A percentile compares a stretch with the other conserved stretches of the same genome.
Conservation (phyloP, 2,113 vertebrate genomes). For the Lanius ludovicianus region DNA sequence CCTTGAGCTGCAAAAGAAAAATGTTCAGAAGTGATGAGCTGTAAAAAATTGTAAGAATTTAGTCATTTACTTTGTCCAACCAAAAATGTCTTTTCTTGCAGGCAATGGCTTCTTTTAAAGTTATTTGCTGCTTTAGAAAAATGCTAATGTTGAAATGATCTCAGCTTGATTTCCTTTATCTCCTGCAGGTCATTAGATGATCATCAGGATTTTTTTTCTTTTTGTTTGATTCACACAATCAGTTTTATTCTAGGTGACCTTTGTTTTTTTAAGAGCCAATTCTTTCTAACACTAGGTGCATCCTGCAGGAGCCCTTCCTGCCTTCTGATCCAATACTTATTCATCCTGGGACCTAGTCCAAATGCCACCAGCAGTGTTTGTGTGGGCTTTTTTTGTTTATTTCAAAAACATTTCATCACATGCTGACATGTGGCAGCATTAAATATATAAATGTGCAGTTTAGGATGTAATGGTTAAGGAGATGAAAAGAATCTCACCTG, state of each 20-base stretch:
- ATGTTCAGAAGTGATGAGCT: not conserved
- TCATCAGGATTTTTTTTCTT: not conserved
- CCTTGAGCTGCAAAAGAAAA: not conserved
- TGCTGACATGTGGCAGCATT: not conserved
- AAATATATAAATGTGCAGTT: not conserved
- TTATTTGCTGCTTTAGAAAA: not conserved
- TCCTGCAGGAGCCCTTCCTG: not conserved
- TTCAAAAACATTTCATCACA: not conserved
- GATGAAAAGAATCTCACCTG: not conserved
- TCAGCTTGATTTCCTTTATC: not conserved
- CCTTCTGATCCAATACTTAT: not conserved
- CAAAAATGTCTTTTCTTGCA: not conserved
- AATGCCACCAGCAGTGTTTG: not conserved
- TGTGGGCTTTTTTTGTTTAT: not conserved
- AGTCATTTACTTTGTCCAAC: not conserved
- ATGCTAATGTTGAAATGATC: not conserved
- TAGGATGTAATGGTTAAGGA: not conserved
- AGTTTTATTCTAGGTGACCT: not conserved
- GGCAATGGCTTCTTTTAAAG: not conserved
- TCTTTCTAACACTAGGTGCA: not conserved
- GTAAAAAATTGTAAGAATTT: not conserved
- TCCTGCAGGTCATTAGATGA: not conserved
- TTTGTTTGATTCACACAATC: not conserved
- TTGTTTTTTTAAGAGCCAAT: not conserved
- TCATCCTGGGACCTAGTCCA: constrained; percentile 5